Base-by-base conservation (phyloP, 2,797 vertebrate species). In the Calcarius lapponicus region DNA sequence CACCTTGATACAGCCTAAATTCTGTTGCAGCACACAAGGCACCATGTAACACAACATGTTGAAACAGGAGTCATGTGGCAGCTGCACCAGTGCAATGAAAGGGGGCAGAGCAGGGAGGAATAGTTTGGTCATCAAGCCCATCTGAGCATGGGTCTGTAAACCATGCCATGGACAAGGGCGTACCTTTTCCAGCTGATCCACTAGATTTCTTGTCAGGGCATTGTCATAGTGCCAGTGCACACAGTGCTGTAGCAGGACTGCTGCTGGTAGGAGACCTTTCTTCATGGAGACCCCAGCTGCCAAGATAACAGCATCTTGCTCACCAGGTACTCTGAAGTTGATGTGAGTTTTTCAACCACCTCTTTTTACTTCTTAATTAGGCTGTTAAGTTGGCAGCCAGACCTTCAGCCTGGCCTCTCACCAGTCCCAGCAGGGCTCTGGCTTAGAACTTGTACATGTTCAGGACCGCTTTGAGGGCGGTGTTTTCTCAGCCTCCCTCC, bases 1-100 rank as follows among this genome's bases (percentile, higher is more conserved):
- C 48, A 67, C 80, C 65, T 82, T 81, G 53, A 66, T 86, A 73
- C 4, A 71, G 29, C 26, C 34, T 61, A 45, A 75, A 66, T 50
- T 71, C 53, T 64, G 4, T n/a, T 80, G 60, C 67, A 85, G 48
- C 60, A 61, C 36, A 80, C 17, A 45, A 38, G 25, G 32, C 21
- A 76, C 21, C 21, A 21, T 2, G 1, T 53, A 76, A 84, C 0
- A 0, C 29, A 60, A 15, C 4, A 4, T 38, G 29, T 17, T 22
- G 20, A 56, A 76, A 36, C 42, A 50, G 10, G 13, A 88, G 13
- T 15, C 0, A 0, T 32, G 42, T 0, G 2, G 38, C 2, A 14
- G 36, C 53, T 40, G 15, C 45, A 48, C 6, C 0, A 1, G 8
- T 22, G 40, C 6, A 1, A 36, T 1, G 5, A n/a, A 32, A 10